phyloP scores from a whole-genome alignment of 2,888 invertebrate species.

The Lasius fuliginosus region DNA sequence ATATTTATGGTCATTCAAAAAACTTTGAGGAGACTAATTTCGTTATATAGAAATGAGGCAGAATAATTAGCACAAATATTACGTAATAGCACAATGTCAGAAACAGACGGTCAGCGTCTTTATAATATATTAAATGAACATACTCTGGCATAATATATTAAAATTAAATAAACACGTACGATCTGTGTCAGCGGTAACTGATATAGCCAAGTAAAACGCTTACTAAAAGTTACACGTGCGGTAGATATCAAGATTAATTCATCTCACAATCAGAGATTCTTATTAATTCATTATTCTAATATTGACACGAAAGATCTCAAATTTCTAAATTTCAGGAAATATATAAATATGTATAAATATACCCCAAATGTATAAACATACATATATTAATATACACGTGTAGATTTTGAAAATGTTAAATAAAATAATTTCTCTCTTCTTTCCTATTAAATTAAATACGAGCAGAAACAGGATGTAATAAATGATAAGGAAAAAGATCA shows the following conservation, averaged over 20 bases:
- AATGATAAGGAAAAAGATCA: background rate
- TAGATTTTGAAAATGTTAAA: background rate
- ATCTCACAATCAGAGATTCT: background rate
- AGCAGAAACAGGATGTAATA: background rate
- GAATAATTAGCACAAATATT: background rate
- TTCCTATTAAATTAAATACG: background rate
- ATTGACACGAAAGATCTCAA: background rate
- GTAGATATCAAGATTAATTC: background rate
- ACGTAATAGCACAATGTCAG: background rate
- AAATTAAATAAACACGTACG: background rate
- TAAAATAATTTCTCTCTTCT: background rate
- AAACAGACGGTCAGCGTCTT: background rate
- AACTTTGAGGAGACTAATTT: background rate
- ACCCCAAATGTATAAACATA: too few relatives aligned
- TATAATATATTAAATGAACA: background rate
- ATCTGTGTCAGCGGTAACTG: background rate
- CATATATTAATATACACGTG: background rate
- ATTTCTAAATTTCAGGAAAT: background rate
- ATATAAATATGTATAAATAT: background rate
- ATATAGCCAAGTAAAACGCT: background rate
- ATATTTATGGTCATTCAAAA: background rate
- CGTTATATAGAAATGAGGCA: background rate
- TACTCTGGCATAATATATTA: background rate
- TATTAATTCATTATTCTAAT: conserved; percentile 13
- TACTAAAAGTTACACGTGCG: conserved; percentile 12